Base-by-base conservation (phyloP, 2,797 vertebrate genomes). In the Sebastes melanostomus region DNA sequence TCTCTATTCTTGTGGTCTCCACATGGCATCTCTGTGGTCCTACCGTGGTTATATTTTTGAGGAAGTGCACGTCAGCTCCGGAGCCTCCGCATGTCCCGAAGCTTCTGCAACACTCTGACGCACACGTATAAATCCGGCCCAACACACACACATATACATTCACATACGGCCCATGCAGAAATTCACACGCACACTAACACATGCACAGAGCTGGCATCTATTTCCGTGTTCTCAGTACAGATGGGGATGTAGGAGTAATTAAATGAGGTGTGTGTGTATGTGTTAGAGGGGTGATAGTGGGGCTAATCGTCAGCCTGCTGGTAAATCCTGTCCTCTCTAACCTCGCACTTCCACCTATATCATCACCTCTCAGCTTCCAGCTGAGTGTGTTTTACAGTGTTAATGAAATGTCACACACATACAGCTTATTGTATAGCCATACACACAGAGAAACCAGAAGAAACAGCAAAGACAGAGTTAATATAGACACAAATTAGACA, bases 341-440 rank as follows among this genome's bases (percentile, higher is more conserved):
- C 91, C 92, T 92, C 82, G 83, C 81, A 36, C 65, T 92, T 89
- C 71, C 86, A 88, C 84, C 83, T 86, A 78, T 90, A 91, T 88
- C 80, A 76, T 89, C 89, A 87, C 86, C 85, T 91, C 84, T 84
- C 66, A 74, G 91, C 80, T 81, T 85, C 90, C 81, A 60, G 75
- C 88, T 78, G 80, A 75, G 75, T 83, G 86, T 88, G 86, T 74
- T 89, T 84, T 82, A 82, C 59, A 79, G 80, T 81, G 85, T 83
- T 77, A 75, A 82, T 81, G 79, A 82, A 88, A 86, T 87, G 67
- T 86, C 79, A 84, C 76, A 75, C 70, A 55, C 58, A 3, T 65
- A 27, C 72, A 80, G 65, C 77, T 69, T 80, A 62, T 72, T 86
- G 63, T 63, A 18, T 34, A 61, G 59, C 42, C 25, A 34, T 7